Evolutionary conservation across 2,113 vertebrate species (phyloP), one percentile per base, ranked within the genome.

Genomic region (Nesoenas mayeri): DNA sequence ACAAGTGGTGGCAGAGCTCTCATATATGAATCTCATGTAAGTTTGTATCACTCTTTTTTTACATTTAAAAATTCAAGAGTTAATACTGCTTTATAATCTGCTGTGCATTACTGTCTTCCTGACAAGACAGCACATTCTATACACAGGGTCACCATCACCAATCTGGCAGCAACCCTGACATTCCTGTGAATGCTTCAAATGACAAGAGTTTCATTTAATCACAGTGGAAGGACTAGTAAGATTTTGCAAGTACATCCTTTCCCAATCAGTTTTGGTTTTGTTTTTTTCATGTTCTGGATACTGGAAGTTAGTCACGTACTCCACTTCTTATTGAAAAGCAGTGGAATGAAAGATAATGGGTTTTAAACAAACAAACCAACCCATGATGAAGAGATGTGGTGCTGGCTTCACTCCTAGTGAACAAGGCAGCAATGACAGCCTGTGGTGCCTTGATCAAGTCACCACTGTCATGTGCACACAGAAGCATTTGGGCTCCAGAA

Each of bases 1-100:
- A 85, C 98, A 99, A 98, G 98, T 98, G 31, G 19, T 85, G 40
- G 14, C 50, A 89, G 62, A 88, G 12, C 13, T 6, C 12, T 82
- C 13, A 15, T 25, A 20, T 47, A 67, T 5, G 17, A 75, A 90
- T 88, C 66, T n/a, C 53, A 48, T 11, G 5, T 62, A 85, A 60
- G 13, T 81, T 65, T 71, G 12, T 51, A 85, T 69, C 40, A 62
- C 5, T 70, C 3, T 14, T 44, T 34, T 83, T 44, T 61, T 13
- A 38, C 38, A 38, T 21, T 34, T 73, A 66, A 25, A 62, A 89
- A 74, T 51, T 34, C 16, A 38, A 71, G 48, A 71, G 12, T 40
- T 54, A 79, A 10, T 60, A 38, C 4, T 29, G 19, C 42, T 66
- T 87, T 62, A 48, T 71, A 0, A 0, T 44, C 12, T 66, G 20